A percentile compares a stretch with the other conserved stretches of the same genome.
Evolutionary conservation across 2,113 vertebrate genomes (phyloP).

Genomic region (Tamias sibiricus): DNA sequence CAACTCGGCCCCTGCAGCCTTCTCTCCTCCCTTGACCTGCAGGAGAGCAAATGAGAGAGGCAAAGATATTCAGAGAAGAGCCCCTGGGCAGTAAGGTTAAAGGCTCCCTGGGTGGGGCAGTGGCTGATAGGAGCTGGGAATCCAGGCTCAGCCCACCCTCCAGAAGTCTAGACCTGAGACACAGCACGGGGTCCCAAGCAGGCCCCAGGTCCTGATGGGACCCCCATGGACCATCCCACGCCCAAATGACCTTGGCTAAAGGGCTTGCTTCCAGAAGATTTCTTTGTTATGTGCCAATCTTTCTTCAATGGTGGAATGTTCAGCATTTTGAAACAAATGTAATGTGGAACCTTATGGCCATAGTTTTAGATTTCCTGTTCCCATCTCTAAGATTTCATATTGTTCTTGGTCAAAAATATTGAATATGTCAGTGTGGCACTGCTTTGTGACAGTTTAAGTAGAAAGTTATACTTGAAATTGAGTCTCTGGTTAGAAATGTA

Average conservation of each 20-base stretch:
- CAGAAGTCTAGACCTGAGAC: neutral
- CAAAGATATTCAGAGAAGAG: neutral
- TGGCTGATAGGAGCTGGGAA: neutral
- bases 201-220: neutral
- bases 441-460: neutral
- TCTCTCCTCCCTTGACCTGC: neutral
- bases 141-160: neutral
- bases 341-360: too few relatives aligned
- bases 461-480: neutral
- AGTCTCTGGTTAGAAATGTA: too few relatives aligned
- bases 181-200: neutral
- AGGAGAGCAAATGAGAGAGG: neutral
- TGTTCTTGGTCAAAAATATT: neutral
- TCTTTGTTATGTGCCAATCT: neutral
- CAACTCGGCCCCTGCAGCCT: rapidly evolving
- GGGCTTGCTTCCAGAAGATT: neutral
- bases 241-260: neutral
- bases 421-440: neutral
- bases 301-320: neutral
- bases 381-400: neutral
- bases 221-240: neutral
- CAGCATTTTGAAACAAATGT: neutral
- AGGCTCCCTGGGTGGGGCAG: too few relatives aligned
- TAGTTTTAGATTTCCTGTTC: neutral
- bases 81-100: neutral